Percentiles rank a stretch among this genome's conserved stretches.
These are phyloP conservation scores for Drosophila mimetica DNA, from an alignment of 2,888 invertebrate species.

Conservation along the genomic window DNA sequence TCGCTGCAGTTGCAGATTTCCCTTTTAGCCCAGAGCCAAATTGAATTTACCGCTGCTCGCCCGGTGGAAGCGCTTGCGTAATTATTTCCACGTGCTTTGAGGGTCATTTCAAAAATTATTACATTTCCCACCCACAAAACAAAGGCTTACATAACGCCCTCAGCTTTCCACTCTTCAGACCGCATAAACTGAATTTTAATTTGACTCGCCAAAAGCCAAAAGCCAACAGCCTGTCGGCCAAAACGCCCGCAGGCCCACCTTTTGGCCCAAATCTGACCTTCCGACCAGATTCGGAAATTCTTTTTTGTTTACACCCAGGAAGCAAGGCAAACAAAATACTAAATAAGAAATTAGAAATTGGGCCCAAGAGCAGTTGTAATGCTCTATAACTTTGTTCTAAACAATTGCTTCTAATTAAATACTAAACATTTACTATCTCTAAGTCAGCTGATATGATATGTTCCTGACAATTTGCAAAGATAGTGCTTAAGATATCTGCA, in stretches of 20 bases:
- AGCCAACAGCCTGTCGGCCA: background rate
- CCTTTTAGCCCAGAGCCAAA: slow-evolving; percentile 40
- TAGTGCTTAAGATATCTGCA: background rate
- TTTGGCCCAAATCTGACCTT: slow-evolving; percentile 14
- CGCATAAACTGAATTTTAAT: slow-evolving; percentile 79
- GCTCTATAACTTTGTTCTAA: slow-evolving; percentile 8
- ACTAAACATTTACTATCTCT: background rate
- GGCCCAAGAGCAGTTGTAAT: background rate
- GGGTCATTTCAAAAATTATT: slow-evolving; percentile 51
- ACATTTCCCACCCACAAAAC: slow-evolving; percentile 45
- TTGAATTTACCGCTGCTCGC: slow-evolving; percentile 49
- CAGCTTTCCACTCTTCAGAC: slow-evolving; percentile 32
- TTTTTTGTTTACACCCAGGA: slow-evolving; percentile 41
- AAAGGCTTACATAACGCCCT: slow-evolving; percentile 65
- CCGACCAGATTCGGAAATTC: slow-evolving; percentile 24
- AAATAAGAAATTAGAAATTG: slow-evolving; percentile 33
- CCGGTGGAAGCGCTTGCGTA: slow-evolving; percentile 48
- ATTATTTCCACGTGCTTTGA: slow-evolving; percentile 64
- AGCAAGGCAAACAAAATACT: slow-evolving; percentile 47
- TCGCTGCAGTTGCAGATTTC: slow-evolving; percentile 51
- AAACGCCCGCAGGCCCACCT: background rate
- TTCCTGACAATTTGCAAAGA: background rate
- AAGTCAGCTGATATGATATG: slow-evolving; percentile 22
- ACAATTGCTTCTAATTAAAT: background rate
- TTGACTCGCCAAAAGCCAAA: slow-evolving; percentile 55